Base-by-base conservation (phyloP, 2,888 invertebrate species). In the Brenthis ino region DNA sequence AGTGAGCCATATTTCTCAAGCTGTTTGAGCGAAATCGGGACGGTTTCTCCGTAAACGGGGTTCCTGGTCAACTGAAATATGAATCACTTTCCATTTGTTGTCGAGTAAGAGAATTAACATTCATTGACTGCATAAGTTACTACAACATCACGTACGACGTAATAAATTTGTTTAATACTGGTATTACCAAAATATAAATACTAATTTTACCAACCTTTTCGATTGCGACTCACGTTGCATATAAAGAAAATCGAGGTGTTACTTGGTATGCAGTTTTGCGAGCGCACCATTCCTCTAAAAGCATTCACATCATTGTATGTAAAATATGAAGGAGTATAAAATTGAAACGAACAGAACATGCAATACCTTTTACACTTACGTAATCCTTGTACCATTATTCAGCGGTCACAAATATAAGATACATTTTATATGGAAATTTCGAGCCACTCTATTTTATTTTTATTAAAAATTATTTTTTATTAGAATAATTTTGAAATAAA, bases 61-160 rank as follows among this genome's bases (percentile, higher is more conserved):
- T 55, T 51, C 12, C 60, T 63, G 53, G 63, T 63, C 8, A 16
- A 28, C 53, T 63, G 20, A 63, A 65, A 63, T 68, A 71, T 74
- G 72, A 75, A 72, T 74, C 75, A 74, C 72, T 70, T 75, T 67
- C 65, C 71, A 72, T 71, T 70, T 64, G 56, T 63, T 28, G 67
- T 33, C 43, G 24, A 65, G 63, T 72, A 67, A 70, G 58, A 60
- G 66, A 71, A 71, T 70, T 68, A 71, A 68, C 64, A 68, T 63
- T 69, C 68, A 72, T 71, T 74, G 67, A 71, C 65, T 72, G 63
- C 69, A 60, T 72, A 70, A 74, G 68, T 77, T 74, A 75, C 68
- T 48, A 56, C 12, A 16, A 13, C n/a, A 50, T n/a, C 8, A 48
- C 3, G 11, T 33, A 12, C 50, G 33, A 1, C 3, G 11, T n/a